These are phyloP conservation scores for Minunthozetes semirufus DNA, from an alignment of 2,888 invertebrate species.

Conservation along the genomic window DNA sequence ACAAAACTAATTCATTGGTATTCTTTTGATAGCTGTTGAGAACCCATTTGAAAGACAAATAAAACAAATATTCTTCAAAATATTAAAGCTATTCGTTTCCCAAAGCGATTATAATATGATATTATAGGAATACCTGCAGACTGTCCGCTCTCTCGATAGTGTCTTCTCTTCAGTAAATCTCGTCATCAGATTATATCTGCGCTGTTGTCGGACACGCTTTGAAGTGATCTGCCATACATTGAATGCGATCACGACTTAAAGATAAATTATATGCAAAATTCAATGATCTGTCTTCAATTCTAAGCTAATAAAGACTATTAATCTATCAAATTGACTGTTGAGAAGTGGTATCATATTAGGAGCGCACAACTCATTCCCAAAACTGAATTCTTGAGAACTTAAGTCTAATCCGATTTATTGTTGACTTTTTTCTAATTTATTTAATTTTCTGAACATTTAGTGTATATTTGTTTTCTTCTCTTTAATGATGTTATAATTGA, in stretches of 20 bases:
- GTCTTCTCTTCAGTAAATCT: slow-evolving; percentile 15
- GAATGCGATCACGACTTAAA: slow-evolving; percentile 24
- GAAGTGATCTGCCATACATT: slow-evolving; percentile 6
- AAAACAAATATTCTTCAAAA: not conserved
- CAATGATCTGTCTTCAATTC: slow-evolving; percentile 11
- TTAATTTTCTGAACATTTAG: not conserved
- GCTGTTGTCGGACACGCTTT: slow-evolving; percentile 18
- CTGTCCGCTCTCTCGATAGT: not conserved
- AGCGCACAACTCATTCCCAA: not conserved
- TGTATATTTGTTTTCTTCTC: not conserved
- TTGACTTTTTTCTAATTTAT: slow-evolving; percentile 13
- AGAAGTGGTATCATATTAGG: not conserved
- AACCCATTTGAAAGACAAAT: not conserved
- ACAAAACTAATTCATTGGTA: not conserved
- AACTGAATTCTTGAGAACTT: not conserved
- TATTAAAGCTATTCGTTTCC: slow-evolving; percentile 1
- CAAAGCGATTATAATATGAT: slow-evolving; percentile 20
- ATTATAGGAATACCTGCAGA: too few species aligned
- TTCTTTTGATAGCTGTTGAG: not conserved
- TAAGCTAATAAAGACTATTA: slow-evolving; percentile 16
- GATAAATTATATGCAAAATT: slow-evolving; percentile 28
- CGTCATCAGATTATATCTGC: slow-evolving; percentile 9
- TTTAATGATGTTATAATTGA: slow-evolving; percentile 24
- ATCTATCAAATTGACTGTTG: slow-evolving; percentile 28
- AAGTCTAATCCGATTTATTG: slow-evolving; percentile 32